Evolutionary conservation across 2,888 invertebrate genomes (phyloP).

Genomic region (Dryobota labecula): DNA sequence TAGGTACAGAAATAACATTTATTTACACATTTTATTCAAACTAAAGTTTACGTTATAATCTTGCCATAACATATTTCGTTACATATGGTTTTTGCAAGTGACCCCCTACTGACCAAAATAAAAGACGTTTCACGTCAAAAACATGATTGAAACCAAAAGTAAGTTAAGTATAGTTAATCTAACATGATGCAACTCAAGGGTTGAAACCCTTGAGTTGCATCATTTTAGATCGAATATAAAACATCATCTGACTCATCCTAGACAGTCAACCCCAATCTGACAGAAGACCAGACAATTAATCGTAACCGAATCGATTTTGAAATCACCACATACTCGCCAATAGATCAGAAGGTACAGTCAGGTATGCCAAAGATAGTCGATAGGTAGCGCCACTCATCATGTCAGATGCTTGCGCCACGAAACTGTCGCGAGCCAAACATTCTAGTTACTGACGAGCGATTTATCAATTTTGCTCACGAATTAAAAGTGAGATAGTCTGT

Average conservation of each 20-base stretch:
- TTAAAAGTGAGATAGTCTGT: too few species aligned
- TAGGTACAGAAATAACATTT: too few species aligned
- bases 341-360: not conserved
- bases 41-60: too few species aligned
- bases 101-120: too few species aligned
- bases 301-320: slow-evolving; percentile 27
- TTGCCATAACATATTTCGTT: too few species aligned
- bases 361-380: slow-evolving; percentile 15
- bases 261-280: slow-evolving; percentile 11
- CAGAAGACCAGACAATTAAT: slow-evolving; percentile 37
- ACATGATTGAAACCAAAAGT: too few species aligned
- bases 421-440: slow-evolving; percentile 57
- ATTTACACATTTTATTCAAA: too few species aligned
- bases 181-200: too few species aligned
- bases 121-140: too few species aligned
- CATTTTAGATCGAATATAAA: slow-evolving; percentile 1
- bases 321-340: slow-evolving; percentile 28
- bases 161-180: too few species aligned
- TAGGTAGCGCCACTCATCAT: slow-evolving; percentile 54
- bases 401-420: slow-evolving; percentile 46
- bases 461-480: slow-evolving; percentile 51
- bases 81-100: too few species aligned
- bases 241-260: slow-evolving; percentile 15
- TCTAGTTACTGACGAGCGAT: slow-evolving; percentile 40
- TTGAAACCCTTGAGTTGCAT: slow-evolving; percentile 2